Evolutionary conservation across 1,140 invertebrate genomes (phyloP), one percentile per base, ranked within the genome.

Genomic region (Manduca sexta): DNA sequence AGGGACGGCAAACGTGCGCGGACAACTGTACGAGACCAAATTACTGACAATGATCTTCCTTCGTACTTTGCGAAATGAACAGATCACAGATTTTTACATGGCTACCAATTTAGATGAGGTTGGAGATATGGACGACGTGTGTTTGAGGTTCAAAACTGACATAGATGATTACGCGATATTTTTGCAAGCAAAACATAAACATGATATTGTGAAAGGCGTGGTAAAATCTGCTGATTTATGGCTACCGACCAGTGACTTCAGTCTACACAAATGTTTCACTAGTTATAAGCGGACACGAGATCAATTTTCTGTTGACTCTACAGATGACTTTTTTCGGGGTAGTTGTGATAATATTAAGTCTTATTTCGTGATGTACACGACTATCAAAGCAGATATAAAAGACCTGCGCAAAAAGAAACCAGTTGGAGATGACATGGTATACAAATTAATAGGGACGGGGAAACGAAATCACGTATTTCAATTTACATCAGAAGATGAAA

Each of bases 1-100:
- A 1, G 51, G 45, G 1, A 53, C 45, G 10, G 34, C 51, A 1
- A 40, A 39, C 2, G 47, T 48, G 10, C 14, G 30, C 2, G 51
- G 51, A 11, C 45, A 53, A n/a, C 34, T 53, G 7, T 53, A 53
- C 13, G 51, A 53, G 12, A 53, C 33, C 3, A 53, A 53, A 39
- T n/a, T 53, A 8, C 35, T 48, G 7, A 48, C 45, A 5, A 12
- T 53, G 30, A 38, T 53, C n/a, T 16, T 11, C 0, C 38, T 48
- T 6, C 31, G 51, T 26, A 2, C 21, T 7, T 6, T 21, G 14
- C 17, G 43, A 14, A 15, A 43, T n/a, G 26, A 44, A 10, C 15
- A 31, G 7, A 15, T 45, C 1, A 11, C 11, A 11, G 14, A 53
- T 11, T 48, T 48, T 16, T 33, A 18, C 16, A 10, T 53, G 2